phyloP scores from a whole-genome alignment of 2,797 vertebrate species.

The Myoxocephalus aenaeus region DNA sequence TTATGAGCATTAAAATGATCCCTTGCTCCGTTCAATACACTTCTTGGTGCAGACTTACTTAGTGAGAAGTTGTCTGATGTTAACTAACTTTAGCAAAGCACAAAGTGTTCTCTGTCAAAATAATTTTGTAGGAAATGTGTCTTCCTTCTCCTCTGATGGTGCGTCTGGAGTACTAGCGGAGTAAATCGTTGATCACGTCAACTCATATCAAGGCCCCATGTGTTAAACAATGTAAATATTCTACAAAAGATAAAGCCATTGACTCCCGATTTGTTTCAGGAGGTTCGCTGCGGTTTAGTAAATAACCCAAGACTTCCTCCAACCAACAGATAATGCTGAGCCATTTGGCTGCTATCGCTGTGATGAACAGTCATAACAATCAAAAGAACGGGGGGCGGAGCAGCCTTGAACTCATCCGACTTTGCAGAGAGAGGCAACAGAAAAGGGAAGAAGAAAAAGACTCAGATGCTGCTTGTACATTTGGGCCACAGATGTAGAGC shows the following conservation, averaged over 20 bases:
- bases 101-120: conserved; percentile 1
- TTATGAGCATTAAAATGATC: not conserved
- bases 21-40: not conserved
- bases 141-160: not conserved
- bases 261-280: conserved; percentile 34
- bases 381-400: conserved; percentile 8
- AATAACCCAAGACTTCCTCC: conserved; percentile 60
- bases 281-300: conserved; percentile 56
- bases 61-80: not conserved
- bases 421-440: not conserved
- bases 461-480: not conserved
- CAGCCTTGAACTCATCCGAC: conserved; percentile 57
- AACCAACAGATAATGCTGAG: conserved; percentile 57
- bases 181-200: conserved; percentile 30
- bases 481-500: not conserved
- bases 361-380: conserved; percentile 78
- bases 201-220: conserved; percentile 29
- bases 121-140: not conserved
- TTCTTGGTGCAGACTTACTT: not conserved
- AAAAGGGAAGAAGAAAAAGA: not conserved
- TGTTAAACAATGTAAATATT: conserved; percentile 50
- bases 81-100: not conserved
- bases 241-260: conserved; percentile 26
- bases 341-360: conserved; percentile 55
- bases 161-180: not conserved